A percentile compares a stretch with the other conserved stretches of the same genome.
These are phyloP conservation scores for Sebastes hopkinsi DNA, from an alignment of 2,797 vertebrate genomes.

Conservation along the genomic window DNA sequence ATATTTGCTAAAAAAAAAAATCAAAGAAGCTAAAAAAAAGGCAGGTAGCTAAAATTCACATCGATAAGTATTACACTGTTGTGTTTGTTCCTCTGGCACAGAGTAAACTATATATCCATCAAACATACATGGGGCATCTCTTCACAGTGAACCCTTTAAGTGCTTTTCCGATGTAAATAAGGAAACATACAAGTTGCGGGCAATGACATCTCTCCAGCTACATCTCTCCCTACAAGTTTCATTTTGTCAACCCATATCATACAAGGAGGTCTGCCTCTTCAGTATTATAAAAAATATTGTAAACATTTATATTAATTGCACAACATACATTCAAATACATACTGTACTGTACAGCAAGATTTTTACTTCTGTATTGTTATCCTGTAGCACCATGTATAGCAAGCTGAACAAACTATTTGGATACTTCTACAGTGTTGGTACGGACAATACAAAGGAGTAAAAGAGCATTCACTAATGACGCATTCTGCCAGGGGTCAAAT, in stretches of 20 bases:
- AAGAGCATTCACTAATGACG: slow-evolving; percentile 56
- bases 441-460: slow-evolving; percentile 60
- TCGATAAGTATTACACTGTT: slow-evolving; percentile 63
- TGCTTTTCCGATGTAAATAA: slow-evolving; percentile 75
- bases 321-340: slow-evolving; percentile 86
- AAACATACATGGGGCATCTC: slow-evolving; percentile 52
- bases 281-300: slow-evolving; percentile 85
- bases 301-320: slow-evolving; percentile 87
- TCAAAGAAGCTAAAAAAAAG: slow-evolving; percentile 65
- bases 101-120: slow-evolving; percentile 59
- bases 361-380: slow-evolving; percentile 72
- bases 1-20: slow-evolving; percentile 54
- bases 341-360: slow-evolving; percentile 81
- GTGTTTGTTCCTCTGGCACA: slow-evolving; percentile 65
- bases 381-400: slow-evolving; percentile 82
- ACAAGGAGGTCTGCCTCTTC: slow-evolving; percentile 73
- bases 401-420: slow-evolving; percentile 73
- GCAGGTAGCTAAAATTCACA: slow-evolving; percentile 70
- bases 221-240: slow-evolving; percentile 57
- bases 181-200: slow-evolving; percentile 59
- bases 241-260: slow-evolving; percentile 62
- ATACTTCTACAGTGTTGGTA: slow-evolving; percentile 65
- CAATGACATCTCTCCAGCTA: slow-evolving; percentile 63
- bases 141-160: slow-evolving; percentile 81
- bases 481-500: slow-evolving; percentile 46